Evolutionary conservation across 2,888 invertebrate genomes (phyloP), one percentile per base, ranked within the genome.

Genomic region (Luperina nickerlii): DNA sequence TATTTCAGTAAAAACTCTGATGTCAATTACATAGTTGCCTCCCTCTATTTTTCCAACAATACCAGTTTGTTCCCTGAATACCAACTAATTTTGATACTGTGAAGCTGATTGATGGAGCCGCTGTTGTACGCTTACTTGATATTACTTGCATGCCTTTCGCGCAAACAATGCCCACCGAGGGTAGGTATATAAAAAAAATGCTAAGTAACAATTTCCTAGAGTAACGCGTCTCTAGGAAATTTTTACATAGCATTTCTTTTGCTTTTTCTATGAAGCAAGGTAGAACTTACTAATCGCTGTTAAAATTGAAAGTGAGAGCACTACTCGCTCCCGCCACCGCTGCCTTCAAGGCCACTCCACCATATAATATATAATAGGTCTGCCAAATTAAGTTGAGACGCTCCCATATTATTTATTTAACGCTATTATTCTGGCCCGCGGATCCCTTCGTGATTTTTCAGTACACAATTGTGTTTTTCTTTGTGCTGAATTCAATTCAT

Each of bases 401-500:
- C 78, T 89, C 85, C 86, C 85, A 82, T 89, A 90, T 90, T 91
- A 91, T 90, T 91, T 91, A 92, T 91, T 91, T 91, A 92, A 88
- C 88, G 90, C 90, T 86, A 89, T 91, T 90, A 89, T 89, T 89
- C 87, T 79, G 82, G 76, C 74, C 86, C 78, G 81, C 79, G 87
- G 84, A 88, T 85, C 85, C 82, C 78, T 86, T 74, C 90, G 86
- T 87, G 88, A 89, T 86, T 90, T 87, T 87, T 90, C 87, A 88
- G 89, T 81, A 87, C 76, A 86, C 86, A 85, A 87, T 90, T 87
- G 86, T 86, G 89, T 88, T 87, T 81, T 78, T 76, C 74, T 88
- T 89, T 89, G 88, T 89, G 57, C 27, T 32, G 42, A 74, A 89
- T 88, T 82, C 82, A 80, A 87, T 89, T 88, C 85, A 89, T 87